Conservation (phyloP, 2,113 vertebrate species). For the Columbina picui region DNA sequence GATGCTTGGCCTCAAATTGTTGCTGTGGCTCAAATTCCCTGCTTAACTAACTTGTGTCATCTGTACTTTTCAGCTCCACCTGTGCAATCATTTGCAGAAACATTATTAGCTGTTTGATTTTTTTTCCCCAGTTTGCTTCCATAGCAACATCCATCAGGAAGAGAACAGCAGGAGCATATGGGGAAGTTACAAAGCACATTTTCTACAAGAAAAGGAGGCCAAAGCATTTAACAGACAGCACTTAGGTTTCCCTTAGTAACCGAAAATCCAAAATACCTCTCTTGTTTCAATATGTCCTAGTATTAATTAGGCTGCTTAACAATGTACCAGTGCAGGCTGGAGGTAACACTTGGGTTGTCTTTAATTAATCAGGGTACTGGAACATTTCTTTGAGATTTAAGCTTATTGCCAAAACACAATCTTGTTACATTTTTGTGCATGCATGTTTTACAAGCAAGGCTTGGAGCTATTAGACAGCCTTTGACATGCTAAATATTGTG, state of each 20-base stretch:
- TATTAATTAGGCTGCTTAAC: slow-evolving; percentile 68
- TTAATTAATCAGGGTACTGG: slow-evolving; percentile 62
- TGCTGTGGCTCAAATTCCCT: background rate
- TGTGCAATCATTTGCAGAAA: slow-evolving; percentile 67
- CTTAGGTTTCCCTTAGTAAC: slow-evolving; percentile 63
- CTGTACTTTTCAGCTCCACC: slow-evolving; percentile 56
- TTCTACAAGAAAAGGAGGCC: slow-evolving; percentile 63
- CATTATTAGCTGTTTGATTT: slow-evolving; percentile 61
- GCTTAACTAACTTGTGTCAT: slow-evolving; percentile 56
- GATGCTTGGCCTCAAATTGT: background rate
- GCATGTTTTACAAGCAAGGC: slow-evolving; percentile 19
- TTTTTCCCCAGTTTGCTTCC: slow-evolving; percentile 59
- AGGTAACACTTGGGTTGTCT: slow-evolving; percentile 47
- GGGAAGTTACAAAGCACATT: slow-evolving; percentile 59
- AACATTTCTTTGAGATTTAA: slow-evolving; percentile 57
- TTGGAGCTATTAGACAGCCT: slow-evolving; percentile 27
- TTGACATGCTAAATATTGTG: slow-evolving; percentile 53
- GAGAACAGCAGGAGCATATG: slow-evolving; percentile 61
- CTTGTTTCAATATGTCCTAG: slow-evolving; percentile 37
- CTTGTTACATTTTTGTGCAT: background rate
- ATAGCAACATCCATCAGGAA: slow-evolving; percentile 72
- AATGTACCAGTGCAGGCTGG: slow-evolving; percentile 23
- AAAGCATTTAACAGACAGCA: slow-evolving; percentile 55
- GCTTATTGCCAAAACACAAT: slow-evolving; percentile 45
- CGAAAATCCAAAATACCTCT: slow-evolving; percentile 47